Evolutionary conservation across 2,888 invertebrate genomes (phyloP).

Genomic region (Charanyca ferruginea): DNA sequence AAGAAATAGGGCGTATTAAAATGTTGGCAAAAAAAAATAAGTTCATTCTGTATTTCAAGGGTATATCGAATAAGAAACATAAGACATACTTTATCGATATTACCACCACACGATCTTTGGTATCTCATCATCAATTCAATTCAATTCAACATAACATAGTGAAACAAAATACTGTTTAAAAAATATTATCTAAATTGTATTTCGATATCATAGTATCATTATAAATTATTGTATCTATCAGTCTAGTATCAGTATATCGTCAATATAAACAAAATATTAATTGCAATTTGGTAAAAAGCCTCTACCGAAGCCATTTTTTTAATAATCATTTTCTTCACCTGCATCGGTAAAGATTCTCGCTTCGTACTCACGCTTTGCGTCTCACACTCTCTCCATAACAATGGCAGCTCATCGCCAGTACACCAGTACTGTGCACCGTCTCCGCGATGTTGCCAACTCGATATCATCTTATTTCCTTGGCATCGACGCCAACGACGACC

Average conservation of each 20-base stretch:
- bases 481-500: conserved; percentile 85
- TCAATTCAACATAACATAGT: conserved; percentile 4
- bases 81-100: no score
- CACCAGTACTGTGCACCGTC: conserved; percentile 60
- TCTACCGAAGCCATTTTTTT: neutral
- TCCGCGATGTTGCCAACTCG: conserved; percentile 86
- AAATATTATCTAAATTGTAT: no score
- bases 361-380: conserved; percentile 40
- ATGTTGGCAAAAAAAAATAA: conserved; percentile 29
- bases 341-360: conserved; percentile 24
- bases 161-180: conserved; percentile 2
- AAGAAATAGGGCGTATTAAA: conserved; percentile 18
- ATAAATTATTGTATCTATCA: neutral
- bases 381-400: conserved; percentile 65
- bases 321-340: conserved; percentile 36
- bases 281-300: neutral
- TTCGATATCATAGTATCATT: neutral
- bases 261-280: neutral
- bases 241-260: neutral
- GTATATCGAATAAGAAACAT: no score
- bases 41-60: conserved; percentile 38
- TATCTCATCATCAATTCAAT: conserved; percentile 30
- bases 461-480: conserved; percentile 90
- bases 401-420: conserved; percentile 59
- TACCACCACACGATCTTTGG: conserved; percentile 32